Conservation (phyloP, 1,140 invertebrate species). For the Rhysida immarginata region DNA sequence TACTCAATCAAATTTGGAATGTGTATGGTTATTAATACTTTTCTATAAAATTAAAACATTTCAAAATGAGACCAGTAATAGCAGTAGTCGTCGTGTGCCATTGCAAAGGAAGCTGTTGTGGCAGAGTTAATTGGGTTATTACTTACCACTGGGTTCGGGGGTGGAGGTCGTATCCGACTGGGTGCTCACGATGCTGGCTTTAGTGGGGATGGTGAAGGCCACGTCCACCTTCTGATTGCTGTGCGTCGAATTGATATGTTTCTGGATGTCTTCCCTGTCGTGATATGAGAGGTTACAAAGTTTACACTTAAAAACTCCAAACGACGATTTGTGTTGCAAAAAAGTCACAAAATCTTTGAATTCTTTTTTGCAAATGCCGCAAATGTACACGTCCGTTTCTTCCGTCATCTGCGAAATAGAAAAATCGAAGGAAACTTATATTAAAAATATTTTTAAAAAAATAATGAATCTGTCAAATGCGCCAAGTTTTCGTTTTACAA, state of each 20-base stretch:
- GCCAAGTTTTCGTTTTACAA: no score
- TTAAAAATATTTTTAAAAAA: no score
- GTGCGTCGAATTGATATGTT: background rate
- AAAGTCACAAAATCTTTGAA: slow-evolving; percentile 7
- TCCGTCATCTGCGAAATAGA: slow-evolving; percentile 1
- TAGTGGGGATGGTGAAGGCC: slow-evolving; percentile 1
- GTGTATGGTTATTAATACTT: no score
- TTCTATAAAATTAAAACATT: no score
- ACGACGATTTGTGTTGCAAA: slow-evolving; percentile 5
- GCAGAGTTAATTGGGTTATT: no score
- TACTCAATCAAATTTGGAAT: no score
- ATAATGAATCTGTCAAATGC: no score
- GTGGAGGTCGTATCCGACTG: background rate
- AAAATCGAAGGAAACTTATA: no score
- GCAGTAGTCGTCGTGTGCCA: no score
- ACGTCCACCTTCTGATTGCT: slow-evolving; percentile 4
- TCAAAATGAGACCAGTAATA: no score
- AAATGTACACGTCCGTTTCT: background rate
- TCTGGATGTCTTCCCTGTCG: slow-evolving; percentile 2
- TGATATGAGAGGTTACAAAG: slow-evolving; percentile 1
- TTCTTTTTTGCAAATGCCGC: slow-evolving; percentile 7
- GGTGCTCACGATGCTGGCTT: background rate
- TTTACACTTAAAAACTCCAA: slow-evolving; percentile 4
- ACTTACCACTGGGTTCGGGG: no score
- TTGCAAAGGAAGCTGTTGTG: no score